Evolutionary conservation across 2,113 vertebrate species (phyloP).

Genomic region (Daphoenositta chrysoptera): DNA sequence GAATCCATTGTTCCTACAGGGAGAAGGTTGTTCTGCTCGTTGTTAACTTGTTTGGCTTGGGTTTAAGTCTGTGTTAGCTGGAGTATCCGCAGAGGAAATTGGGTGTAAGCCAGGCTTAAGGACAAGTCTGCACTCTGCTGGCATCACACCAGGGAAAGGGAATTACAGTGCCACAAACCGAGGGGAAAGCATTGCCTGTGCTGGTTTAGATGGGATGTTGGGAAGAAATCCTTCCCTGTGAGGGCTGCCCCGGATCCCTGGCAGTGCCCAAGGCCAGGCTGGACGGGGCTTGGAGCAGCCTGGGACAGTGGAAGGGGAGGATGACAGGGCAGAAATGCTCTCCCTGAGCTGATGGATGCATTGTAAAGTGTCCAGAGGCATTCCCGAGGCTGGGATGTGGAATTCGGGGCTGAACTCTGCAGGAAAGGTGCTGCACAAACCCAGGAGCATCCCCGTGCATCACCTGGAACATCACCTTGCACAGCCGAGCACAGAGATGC

Average conservation of each 20-base stretch:
- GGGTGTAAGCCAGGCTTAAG: background rate
- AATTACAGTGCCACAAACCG: background rate
- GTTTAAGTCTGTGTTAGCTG: background rate
- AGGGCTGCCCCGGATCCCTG: background rate
- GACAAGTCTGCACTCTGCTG: background rate
- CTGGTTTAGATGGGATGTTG: background rate
- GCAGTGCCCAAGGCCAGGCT: rapidly evolving
- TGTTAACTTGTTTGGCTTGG: background rate
- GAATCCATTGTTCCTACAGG: background rate
- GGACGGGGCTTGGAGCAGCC: rapidly evolving
- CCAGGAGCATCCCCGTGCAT: background rate
- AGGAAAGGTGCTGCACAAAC: background rate
- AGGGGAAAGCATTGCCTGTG: background rate
- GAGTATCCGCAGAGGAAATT: background rate
- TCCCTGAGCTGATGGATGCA: background rate
- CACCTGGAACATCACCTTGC: background rate
- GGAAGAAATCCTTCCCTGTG: background rate
- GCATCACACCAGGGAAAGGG: background rate
- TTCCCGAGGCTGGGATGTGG: background rate
- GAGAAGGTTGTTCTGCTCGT: background rate
- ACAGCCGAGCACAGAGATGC: background rate
- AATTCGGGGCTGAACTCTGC: background rate
- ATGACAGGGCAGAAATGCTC: background rate
- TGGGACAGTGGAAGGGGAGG: background rate
- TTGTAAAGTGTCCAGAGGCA: background rate